phyloP scores from a whole-genome alignment of 2,888 invertebrate species.

The Aspidapion aeneum region DNA sequence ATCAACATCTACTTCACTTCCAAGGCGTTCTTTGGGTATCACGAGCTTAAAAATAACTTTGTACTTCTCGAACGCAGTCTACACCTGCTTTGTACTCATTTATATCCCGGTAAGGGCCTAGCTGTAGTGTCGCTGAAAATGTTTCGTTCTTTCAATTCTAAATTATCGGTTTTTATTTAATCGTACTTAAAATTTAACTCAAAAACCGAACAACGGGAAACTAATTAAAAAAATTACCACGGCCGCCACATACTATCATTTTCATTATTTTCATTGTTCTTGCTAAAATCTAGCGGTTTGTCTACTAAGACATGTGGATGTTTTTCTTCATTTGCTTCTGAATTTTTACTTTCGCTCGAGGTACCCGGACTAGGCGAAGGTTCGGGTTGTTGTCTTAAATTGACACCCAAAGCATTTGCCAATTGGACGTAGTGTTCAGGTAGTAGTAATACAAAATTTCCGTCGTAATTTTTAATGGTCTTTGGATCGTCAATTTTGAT shows the following conservation, averaged over 20 bases:
- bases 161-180: conserved; percentile 57
- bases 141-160: conserved; percentile 75
- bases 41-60: conserved; percentile 56
- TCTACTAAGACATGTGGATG: conserved; percentile 41
- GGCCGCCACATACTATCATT: conserved; percentile 54
- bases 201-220: neutral
- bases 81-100: conserved; percentile 64
- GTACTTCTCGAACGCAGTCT: conserved; percentile 63
- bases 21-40: conserved; percentile 58
- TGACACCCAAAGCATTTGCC: conserved; percentile 51
- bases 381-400: conserved; percentile 40
- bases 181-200: neutral
- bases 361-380: conserved; percentile 29
- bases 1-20: conserved; percentile 59
- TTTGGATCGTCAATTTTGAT: conserved; percentile 42
- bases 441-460: conserved; percentile 58
- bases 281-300: conserved; percentile 52
- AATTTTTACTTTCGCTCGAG: conserved; percentile 25
- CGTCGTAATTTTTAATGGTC: conserved; percentile 53
- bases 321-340: conserved; percentile 15
- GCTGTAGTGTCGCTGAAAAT: conserved; percentile 71
- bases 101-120: conserved; percentile 56
- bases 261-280: conserved; percentile 26
- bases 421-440: conserved; percentile 61
- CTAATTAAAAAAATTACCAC: conserved; percentile 47